Conservation (phyloP, 2,888 invertebrate genomes). For the Drosophila merina region DNA sequence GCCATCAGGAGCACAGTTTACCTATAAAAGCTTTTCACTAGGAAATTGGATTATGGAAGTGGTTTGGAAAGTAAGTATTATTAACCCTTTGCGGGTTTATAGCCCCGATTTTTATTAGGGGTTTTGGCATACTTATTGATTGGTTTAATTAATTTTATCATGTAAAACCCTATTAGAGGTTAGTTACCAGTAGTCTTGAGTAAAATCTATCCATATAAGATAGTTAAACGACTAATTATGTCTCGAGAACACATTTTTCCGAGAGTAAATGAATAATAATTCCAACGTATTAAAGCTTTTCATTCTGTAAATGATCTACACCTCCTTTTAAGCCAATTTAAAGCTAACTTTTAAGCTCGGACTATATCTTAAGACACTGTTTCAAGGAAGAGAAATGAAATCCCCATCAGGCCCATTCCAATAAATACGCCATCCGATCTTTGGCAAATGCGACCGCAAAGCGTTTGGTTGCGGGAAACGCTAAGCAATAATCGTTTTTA, state of each 20-base stretch:
- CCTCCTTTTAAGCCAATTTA: neutral
- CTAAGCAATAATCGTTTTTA: constrained; percentile 66
- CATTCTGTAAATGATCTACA: too few relatives aligned
- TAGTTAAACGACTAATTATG: too few relatives aligned
- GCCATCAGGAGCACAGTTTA: constrained; percentile 3
- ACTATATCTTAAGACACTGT: neutral
- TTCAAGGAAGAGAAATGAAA: neutral
- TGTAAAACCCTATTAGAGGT: neutral
- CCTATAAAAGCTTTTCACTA: neutral
- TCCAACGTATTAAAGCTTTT: too few relatives aligned
- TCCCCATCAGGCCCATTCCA: constrained; percentile 22
- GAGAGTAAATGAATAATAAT: too few relatives aligned
- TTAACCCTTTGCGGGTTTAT: neutral
- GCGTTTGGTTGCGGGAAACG: constrained; percentile 44
- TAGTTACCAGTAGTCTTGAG: too few relatives aligned
- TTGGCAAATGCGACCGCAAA: constrained; percentile 38
- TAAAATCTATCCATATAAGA: too few relatives aligned
- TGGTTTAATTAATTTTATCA: neutral
- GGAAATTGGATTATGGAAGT: constrained; percentile 10
- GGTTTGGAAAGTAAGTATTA: constrained; percentile 4
- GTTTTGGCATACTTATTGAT: neutral
- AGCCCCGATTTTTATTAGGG: neutral
- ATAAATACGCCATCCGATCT: constrained; percentile 24
- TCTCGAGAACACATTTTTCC: too few relatives aligned
- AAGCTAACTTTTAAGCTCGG: neutral